Percentiles rank a stretch among this genome's conserved stretches.
Evolutionary conservation across 2,113 vertebrate genomes (phyloP).

Genomic region (Hystrix cristata): DNA sequence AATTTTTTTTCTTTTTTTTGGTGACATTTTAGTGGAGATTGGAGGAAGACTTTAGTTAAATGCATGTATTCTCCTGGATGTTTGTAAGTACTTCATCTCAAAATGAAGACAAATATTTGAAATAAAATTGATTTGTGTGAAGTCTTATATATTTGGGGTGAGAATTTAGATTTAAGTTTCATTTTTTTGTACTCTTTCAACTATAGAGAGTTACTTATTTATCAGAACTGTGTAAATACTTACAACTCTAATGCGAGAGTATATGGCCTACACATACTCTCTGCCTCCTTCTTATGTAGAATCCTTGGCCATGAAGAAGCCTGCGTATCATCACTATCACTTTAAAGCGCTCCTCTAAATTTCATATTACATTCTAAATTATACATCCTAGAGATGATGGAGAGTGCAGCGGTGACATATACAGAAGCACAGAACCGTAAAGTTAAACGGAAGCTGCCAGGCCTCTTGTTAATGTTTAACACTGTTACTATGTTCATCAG

Average conservation of each 20-base stretch:
- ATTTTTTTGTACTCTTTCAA: not conserved
- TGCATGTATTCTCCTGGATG: not conserved
- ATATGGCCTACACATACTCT: not conserved
- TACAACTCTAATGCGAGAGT: not conserved
- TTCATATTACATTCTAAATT: not conserved
- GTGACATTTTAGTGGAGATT: not conserved
- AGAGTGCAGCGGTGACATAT: not conserved
- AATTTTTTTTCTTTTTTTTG: not conserved
- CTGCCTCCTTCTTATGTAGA: not conserved
- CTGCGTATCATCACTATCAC: not conserved
- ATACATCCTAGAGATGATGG: not conserved
- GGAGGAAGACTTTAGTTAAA: not conserved
- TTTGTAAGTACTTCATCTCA: slow-evolving; percentile 7
- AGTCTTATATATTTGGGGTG: not conserved
- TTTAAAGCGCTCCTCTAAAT: not conserved
- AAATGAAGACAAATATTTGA: not conserved
- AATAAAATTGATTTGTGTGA: not conserved
- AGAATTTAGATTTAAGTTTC: not conserved
- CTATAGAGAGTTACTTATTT: not conserved
- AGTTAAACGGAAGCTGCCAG: not conserved
- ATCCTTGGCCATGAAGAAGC: not conserved
- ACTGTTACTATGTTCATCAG: not conserved
- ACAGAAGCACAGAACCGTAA: not conserved
- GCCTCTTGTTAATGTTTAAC: not conserved
- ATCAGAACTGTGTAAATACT: not conserved